A percentile compares a stretch with the other conserved stretches of the same genome.
Conservation (phyloP, 2,113 vertebrate species). For the Scortum barcoo region DNA sequence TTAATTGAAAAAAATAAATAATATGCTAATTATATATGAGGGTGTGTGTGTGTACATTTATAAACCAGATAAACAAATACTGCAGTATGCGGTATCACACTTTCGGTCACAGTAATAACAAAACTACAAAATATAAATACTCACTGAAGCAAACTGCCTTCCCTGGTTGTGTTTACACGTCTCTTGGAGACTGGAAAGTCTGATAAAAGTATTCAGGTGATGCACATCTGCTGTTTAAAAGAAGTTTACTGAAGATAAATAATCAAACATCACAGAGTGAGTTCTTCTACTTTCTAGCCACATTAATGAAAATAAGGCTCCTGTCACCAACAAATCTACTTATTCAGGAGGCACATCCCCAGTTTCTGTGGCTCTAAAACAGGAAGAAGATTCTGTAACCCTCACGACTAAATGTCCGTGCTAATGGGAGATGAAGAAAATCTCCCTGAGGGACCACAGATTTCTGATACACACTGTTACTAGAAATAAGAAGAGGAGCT, state of each 20-base stretch:
- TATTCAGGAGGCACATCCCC: not conserved
- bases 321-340: not conserved
- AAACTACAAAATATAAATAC: not conserved
- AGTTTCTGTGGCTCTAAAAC: conserved; percentile 12
- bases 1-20: not conserved
- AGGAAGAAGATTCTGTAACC: conserved; percentile 9
- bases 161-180: not conserved
- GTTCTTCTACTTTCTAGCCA: not conserved
- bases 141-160: not conserved
- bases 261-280: not conserved
- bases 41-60: not conserved
- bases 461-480: not conserved
- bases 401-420: not conserved
- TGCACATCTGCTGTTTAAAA: not conserved
- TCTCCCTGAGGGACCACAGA: not conserved
- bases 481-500: not conserved
- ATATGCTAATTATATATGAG: not conserved
- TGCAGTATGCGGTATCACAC: not conserved
- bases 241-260: not conserved
- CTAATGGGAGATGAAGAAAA: conserved; percentile 1
- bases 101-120: not conserved
- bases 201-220: not conserved
- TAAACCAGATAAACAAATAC: not conserved
- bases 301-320: conserved; percentile 10
- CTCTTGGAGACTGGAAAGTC: not conserved